Conservation (phyloP, 2,888 invertebrate genomes). For the Diabrotica balteata region DNA sequence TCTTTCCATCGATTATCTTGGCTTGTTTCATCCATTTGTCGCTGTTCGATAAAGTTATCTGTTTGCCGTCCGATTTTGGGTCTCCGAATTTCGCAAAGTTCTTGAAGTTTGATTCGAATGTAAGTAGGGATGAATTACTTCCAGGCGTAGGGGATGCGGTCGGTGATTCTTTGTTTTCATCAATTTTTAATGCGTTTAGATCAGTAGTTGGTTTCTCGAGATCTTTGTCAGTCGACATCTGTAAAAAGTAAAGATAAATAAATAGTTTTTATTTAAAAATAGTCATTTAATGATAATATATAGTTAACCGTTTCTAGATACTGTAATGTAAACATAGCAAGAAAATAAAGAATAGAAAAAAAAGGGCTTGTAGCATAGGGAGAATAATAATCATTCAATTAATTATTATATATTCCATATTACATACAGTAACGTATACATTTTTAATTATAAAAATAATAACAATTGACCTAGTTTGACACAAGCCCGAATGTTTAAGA, state of each 20-base stretch:
- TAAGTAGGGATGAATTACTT: constrained; percentile 19
- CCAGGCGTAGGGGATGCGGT: constrained; percentile 34
- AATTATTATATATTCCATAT: no score
- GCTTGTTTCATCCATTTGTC: constrained; percentile 97
- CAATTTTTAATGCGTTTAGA: constrained; percentile 66
- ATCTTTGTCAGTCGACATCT: constrained; percentile 37
- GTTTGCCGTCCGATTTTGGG: constrained; percentile 85
- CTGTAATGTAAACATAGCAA: no score
- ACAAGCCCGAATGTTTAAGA: no score
- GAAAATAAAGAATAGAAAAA: no score
- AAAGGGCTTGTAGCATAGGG: no score
- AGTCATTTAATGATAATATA: no score
- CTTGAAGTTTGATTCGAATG: constrained; percentile 76
- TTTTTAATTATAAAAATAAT: no score
- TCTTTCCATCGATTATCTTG: constrained; percentile 79
- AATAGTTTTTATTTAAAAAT: no score
- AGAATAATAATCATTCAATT: no score
- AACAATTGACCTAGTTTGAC: no score
- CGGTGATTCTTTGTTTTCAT: constrained; percentile 59
- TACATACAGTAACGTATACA: no score
- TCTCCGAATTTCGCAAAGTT: constrained; percentile 91
- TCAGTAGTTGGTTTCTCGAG: constrained; percentile 51
- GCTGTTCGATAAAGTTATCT: constrained; percentile 86
- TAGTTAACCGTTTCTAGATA: no score
- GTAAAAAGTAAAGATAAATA: background rate